Base-by-base conservation (phyloP, 2,888 invertebrate species). In the Coleophora flavipennella region DNA sequence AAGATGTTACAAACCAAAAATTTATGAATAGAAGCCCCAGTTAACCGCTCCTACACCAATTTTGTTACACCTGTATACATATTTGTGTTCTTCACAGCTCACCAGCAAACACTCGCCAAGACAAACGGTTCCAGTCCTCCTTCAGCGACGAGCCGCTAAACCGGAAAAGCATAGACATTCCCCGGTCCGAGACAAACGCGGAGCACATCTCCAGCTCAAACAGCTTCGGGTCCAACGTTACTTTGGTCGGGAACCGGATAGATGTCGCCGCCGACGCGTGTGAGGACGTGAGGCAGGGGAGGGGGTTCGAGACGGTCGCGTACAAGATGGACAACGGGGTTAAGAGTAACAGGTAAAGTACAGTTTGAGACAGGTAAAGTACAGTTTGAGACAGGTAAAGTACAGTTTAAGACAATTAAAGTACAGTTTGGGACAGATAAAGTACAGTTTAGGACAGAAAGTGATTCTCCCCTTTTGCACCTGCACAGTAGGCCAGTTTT, bases 201-300 rank as follows among this genome's bases (percentile, higher is more conserved):
- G 77, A 77, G 39, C 77, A 80, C 39, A 61, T 77, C 20, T 68
- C 78, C 1, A 79, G 77, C 13, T 87, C 88, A 1, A 88, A 88
- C 42, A 93, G 92, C 55, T 92, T 95, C 67, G 95, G 95, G 0
- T 93, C 93, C 41, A 94, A 91, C 61, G 90, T 93, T 3, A 90
- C 93, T 2, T 79, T 96, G 4, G 89, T 94, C 27, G 96, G 96
- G 14, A 97, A 97, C 71, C 86, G 95, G 57, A 93, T 97, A 45
- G 93, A 95, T 58, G 89, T 96, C 34, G 83, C 76, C 10, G 69
- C 71, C 28, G 72, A 77, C 38, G 64, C 65, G 25, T 62, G 71
- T 11, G 69, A 66, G 33, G 52, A 60, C 1, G 56, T 46, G 26
- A 51, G 53, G 9, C 62, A 56, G 31, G 65, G 58, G 1, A 55